Evolutionary conservation across 1,140 invertebrate species (phyloP).

Genomic region (Ceratosolen solmsi): DNA sequence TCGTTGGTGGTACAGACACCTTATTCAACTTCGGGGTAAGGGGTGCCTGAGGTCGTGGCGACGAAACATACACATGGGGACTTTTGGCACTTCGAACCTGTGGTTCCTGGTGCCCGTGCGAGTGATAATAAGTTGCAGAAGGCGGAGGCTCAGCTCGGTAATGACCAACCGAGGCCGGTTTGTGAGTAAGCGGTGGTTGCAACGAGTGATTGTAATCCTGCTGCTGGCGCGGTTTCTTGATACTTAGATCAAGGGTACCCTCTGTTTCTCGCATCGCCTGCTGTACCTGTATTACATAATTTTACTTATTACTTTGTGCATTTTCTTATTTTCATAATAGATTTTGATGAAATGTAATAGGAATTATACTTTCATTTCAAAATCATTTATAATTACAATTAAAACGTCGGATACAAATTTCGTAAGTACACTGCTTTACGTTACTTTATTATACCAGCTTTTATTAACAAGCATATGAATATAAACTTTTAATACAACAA

Average conservation of each 20-base stretch:
- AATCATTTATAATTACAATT: too few species aligned
- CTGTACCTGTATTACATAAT: slow-evolving; percentile 62
- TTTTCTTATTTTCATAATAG: too few species aligned
- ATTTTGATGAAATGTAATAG: too few species aligned
- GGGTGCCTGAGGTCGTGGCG: slow-evolving; percentile 69
- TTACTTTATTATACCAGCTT: too few species aligned
- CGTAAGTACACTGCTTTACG: too few species aligned
- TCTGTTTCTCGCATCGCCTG: slow-evolving; percentile 70
- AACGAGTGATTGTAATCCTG: slow-evolving; percentile 72
- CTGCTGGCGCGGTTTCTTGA: slow-evolving; percentile 83
- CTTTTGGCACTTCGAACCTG: slow-evolving; percentile 68
- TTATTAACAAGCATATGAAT: too few species aligned
- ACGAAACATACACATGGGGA: slow-evolving; percentile 66
- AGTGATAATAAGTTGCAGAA: slow-evolving; percentile 65
- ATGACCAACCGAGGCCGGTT: slow-evolving; percentile 71
- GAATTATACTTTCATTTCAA: too few species aligned
- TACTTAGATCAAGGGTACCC: slow-evolving; percentile 83
- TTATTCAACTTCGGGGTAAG: slow-evolving; percentile 69
- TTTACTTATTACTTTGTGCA: too few species aligned
- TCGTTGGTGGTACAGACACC: slow-evolving; percentile 61
- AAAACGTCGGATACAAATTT: too few species aligned
- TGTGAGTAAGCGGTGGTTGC: slow-evolving; percentile 71
- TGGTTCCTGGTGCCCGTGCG: slow-evolving; percentile 65
- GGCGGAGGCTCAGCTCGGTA: slow-evolving; percentile 67
- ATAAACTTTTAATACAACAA: too few species aligned